A percentile compares a stretch with the other conserved stretches of the same genome.
Evolutionary conservation across 2,888 invertebrate species (phyloP).

Genomic region (Cancer borealis): DNA sequence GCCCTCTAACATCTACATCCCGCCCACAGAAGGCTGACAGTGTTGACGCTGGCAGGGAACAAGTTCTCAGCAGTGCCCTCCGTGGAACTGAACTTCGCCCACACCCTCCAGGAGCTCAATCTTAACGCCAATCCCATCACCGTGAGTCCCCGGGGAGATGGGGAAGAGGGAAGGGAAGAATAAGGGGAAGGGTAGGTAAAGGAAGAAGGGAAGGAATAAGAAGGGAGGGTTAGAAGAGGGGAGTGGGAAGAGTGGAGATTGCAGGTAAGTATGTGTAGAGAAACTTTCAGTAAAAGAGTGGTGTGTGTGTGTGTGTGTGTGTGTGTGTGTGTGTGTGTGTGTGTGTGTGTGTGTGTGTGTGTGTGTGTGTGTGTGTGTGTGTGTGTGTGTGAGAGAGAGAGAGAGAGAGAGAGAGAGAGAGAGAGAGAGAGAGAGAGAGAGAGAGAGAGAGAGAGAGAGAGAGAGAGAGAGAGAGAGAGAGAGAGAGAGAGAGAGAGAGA

Average conservation of each 20-base stretch:
- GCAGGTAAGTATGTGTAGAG: too few relatives aligned
- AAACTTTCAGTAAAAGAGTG: too few relatives aligned
- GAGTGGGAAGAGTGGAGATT: too few relatives aligned
- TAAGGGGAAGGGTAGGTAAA: neutral
- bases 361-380: neutral
- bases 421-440: too few relatives aligned
- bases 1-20: neutral
- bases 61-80: slow-evolving; percentile 49
- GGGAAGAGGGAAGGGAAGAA: neutral
- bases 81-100: slow-evolving; percentile 54
- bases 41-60: slow-evolving; percentile 67
- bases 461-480: neutral
- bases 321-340: neutral
- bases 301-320: neutral
- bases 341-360: neutral
- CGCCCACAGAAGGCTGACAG: slow-evolving; percentile 51
- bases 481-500: neutral
- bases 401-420: too few relatives aligned
- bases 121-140: slow-evolving; percentile 69
- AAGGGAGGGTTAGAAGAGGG: too few relatives aligned
- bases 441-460: neutral
- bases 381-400: too few relatives aligned
- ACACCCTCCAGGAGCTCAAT: slow-evolving; percentile 57
- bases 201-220: neutral
- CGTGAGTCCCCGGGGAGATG: slow-evolving; percentile 36